Conservation (phyloP, 2,113 vertebrate species). For the Pelodiscus sinensis region DNA sequence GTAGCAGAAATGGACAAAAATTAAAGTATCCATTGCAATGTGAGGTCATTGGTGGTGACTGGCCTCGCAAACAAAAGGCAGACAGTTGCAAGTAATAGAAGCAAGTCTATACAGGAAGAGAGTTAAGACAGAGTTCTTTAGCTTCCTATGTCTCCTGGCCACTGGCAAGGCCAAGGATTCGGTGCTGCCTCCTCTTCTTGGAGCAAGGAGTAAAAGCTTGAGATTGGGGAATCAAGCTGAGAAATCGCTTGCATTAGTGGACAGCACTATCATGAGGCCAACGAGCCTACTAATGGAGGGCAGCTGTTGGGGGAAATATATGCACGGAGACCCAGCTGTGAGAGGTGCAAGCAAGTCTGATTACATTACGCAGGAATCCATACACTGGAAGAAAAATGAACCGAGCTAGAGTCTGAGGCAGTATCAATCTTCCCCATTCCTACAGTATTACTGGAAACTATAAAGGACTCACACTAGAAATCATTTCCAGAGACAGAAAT, state of each 20-base stretch:
- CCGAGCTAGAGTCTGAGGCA: slow-evolving; percentile 54
- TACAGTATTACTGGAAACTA: slow-evolving; percentile 75
- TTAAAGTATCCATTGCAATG: not conserved
- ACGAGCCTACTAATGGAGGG: slow-evolving; percentile 19
- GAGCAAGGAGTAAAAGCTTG: not conserved
- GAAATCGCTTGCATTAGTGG: not conserved
- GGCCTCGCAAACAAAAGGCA: not conserved
- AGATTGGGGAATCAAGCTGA: not conserved
- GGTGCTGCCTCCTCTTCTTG: not conserved
- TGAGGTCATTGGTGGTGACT: not conserved
- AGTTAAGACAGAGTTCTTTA: not conserved
- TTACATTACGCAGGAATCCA: slow-evolving; percentile 31
- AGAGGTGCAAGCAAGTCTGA: slow-evolving; percentile 39
- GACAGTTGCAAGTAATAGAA: too few species aligned
- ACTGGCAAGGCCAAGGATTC: not conserved
- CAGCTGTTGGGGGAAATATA: slow-evolving; percentile 16
- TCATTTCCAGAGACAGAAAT: slow-evolving; percentile 70
- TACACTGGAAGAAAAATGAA: slow-evolving; percentile 70
- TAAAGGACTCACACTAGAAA: slow-evolving; percentile 68
- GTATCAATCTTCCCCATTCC: slow-evolving; percentile 61
- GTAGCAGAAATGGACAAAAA: not conserved
- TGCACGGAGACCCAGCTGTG: slow-evolving; percentile 4
- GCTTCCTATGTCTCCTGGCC: not conserved
- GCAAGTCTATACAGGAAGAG: too few species aligned
- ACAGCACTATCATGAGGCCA: not conserved